phyloP scores from a whole-genome alignment of 2,113 vertebrate genomes.

The Montifringilla adamsi region DNA sequence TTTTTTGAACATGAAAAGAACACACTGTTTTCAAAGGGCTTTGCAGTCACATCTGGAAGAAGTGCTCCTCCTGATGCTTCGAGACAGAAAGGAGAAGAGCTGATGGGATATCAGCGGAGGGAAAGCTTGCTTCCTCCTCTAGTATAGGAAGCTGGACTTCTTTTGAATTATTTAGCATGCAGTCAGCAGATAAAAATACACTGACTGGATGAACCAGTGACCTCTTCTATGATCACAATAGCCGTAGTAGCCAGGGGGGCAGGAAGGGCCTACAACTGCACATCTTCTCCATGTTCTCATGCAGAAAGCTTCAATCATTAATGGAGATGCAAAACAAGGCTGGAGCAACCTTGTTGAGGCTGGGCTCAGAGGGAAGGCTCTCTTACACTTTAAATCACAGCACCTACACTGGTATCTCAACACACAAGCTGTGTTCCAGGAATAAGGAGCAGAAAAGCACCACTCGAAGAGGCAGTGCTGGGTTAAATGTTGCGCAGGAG shows the following conservation, averaged over 20 bases:
- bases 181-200: neutral
- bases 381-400: neutral
- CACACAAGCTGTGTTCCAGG: neutral
- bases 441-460: neutral
- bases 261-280: neutral
- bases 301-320: neutral
- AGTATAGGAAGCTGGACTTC: neutral
- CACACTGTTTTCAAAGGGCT: neutral
- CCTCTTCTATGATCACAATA: neutral
- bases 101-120: neutral
- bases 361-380: neutral
- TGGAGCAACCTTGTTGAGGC: neutral
- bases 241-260: neutral
- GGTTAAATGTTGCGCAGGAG: neutral
- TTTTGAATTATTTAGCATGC: neutral
- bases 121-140: neutral
- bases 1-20: neutral
- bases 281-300: neutral
- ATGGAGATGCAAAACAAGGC: neutral
- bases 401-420: neutral
- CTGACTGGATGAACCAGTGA: neutral
- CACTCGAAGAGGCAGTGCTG: neutral
- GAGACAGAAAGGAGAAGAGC: neutral
- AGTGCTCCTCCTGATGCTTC: neutral
- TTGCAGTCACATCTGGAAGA: neutral